Conservation (phyloP, 1,140 invertebrate genomes). For the Pemphigus obesinymphae region DNA sequence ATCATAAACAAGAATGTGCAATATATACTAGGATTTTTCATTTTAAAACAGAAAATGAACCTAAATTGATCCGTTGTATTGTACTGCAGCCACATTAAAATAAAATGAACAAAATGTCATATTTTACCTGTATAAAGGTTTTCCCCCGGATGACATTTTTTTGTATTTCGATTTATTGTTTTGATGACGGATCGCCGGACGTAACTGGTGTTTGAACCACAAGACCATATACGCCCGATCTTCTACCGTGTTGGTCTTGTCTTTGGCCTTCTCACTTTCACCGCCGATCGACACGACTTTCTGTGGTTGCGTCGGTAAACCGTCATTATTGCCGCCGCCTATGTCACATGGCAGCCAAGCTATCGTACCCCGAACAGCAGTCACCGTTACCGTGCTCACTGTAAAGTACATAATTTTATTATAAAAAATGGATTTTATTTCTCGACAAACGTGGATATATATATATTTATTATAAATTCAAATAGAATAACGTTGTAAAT, state of each 20-base stretch:
- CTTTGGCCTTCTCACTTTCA: neutral
- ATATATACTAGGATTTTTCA: too few relatives aligned
- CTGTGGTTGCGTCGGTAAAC: neutral
- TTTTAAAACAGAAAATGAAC: too few relatives aligned
- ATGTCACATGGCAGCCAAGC: constrained; percentile 78
- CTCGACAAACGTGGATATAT: too few relatives aligned
- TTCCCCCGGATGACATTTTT: constrained; percentile 1
- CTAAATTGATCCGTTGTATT: too few relatives aligned
- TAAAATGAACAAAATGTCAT: too few relatives aligned
- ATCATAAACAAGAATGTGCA: too few relatives aligned
- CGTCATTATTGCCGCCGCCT: neutral
- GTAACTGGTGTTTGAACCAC: constrained; percentile 5
- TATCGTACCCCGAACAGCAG: constrained; percentile 67
- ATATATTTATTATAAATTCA: too few relatives aligned
- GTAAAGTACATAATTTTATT: constrained; percentile 49
- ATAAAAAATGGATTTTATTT: too few relatives aligned
- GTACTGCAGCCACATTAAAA: too few relatives aligned
- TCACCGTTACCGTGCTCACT: constrained; percentile 60
- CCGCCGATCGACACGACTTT: neutral
- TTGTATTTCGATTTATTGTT: neutral
- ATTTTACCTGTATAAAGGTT: constrained; percentile 25
- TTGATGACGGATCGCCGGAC: neutral
- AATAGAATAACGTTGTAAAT: too few relatives aligned
- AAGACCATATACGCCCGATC: constrained; percentile 28
- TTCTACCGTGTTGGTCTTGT: neutral